phyloP scores from a whole-genome alignment of 2,797 vertebrate species.

The Coregonus sp. region DNA sequence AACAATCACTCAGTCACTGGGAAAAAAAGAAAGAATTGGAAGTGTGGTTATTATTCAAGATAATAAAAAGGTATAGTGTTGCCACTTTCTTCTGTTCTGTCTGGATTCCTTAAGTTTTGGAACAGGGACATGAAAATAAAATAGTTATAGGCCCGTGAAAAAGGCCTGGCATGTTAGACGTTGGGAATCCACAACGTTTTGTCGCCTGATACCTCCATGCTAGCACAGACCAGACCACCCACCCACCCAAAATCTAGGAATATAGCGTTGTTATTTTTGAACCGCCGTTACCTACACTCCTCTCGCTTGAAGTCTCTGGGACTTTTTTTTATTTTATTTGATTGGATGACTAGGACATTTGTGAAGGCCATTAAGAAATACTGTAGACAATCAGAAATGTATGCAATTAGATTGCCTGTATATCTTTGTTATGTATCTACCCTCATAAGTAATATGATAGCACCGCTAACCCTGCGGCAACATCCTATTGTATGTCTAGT shows the following conservation, averaged over 20 bases:
- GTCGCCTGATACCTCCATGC: conserved; percentile 50
- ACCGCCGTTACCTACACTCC: conserved; percentile 39
- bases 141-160: conserved; percentile 27
- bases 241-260: conserved; percentile 59
- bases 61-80: conserved; percentile 58
- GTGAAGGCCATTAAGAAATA: conserved; percentile 21
- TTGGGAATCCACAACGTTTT: conserved; percentile 43
- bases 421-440: background rate
- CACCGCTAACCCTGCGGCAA: conserved; percentile 4
- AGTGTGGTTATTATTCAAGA: conserved; percentile 61
- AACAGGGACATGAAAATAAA: conserved; percentile 57
- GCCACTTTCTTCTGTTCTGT: conserved; percentile 49
- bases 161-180: conserved; percentile 44
- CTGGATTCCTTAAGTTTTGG: conserved; percentile 40
- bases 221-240: conserved; percentile 61
- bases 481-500: background rate
- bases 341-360: conserved; percentile 30
- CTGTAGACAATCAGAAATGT: conserved; percentile 46
- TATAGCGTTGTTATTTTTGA: conserved; percentile 54
- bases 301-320: conserved; percentile 29
- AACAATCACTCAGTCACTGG: conserved; percentile 45
- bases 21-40: conserved; percentile 27
- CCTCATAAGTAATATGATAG: background rate
- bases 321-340: background rate
- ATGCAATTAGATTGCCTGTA: conserved; percentile 32